Conservation (phyloP, 2,888 invertebrate species). For the Xestia c-nigrum region DNA sequence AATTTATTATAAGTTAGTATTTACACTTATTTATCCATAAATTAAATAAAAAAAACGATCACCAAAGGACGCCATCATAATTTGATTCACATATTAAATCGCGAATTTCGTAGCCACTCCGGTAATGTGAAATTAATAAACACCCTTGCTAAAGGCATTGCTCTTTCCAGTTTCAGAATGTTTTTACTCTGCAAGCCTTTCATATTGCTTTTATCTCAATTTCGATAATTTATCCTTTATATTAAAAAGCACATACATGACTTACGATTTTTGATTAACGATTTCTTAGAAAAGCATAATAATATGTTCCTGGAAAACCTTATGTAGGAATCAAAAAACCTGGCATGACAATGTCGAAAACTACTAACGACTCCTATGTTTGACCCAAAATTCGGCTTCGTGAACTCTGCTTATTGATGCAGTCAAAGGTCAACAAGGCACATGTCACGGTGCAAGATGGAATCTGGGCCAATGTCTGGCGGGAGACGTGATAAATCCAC, state of each 20-base stretch:
- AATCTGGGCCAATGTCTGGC: not conserved
- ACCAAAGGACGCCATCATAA: not conserved
- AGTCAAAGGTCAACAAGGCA: not conserved
- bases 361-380: not conserved
- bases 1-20: not conserved
- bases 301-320: not conserved
- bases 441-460: not conserved
- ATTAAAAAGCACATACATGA: too few species aligned
- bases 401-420: not conserved
- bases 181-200: conserved; percentile 22
- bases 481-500: not conserved
- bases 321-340: too few species aligned
- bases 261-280: not conserved
- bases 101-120: conserved; percentile 30
- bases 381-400: not conserved
- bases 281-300: not conserved
- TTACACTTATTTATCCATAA: not conserved
- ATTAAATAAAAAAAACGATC: not conserved
- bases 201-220: conserved; percentile 22
- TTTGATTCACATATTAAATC: not conserved
- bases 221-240: conserved; percentile 16
- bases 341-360: not conserved
- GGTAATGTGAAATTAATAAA: conserved; percentile 52
- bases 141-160: conserved; percentile 49
- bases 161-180: conserved; percentile 36